phyloP scores from a whole-genome alignment of 2,797 vertebrate genomes.

The Phoebastria nigripes region DNA sequence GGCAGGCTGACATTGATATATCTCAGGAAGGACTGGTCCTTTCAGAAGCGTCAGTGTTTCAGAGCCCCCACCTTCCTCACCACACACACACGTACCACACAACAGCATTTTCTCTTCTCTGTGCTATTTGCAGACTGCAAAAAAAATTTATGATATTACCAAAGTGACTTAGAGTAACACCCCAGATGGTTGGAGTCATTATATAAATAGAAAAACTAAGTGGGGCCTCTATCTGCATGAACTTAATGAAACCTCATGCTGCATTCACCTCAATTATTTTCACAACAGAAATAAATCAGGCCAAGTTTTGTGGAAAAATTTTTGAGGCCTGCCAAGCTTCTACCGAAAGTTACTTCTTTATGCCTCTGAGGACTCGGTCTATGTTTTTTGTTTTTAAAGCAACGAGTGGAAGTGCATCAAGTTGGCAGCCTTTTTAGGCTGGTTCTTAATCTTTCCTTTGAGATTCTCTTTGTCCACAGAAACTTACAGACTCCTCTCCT shows the following conservation, averaged over 20 bases:
- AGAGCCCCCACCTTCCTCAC: not conserved
- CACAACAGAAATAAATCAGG: not conserved
- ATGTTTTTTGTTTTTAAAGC: not conserved
- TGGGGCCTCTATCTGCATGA: not conserved
- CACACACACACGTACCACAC: not conserved
- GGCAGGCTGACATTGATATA: not conserved
- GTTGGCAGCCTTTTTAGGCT: not conserved
- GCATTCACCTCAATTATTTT: not conserved
- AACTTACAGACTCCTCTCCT: not conserved
- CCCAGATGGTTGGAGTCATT: not conserved
- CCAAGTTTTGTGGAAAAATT: not conserved
- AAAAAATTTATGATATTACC: not conserved
- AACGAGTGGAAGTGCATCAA: not conserved
- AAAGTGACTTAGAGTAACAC: not conserved
- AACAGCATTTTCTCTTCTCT: not conserved
- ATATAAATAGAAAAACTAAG: not conserved
- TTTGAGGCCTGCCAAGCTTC: not conserved
- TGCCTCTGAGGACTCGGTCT: not conserved
- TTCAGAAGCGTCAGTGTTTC: not conserved
- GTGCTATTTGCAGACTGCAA: not conserved
- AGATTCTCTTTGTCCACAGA: not conserved
- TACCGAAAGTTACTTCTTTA: not conserved
- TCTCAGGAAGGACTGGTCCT: not conserved
- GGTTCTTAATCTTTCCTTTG: not conserved
- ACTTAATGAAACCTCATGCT: not conserved